phyloP scores from a whole-genome alignment of 2,113 vertebrate species.

The human (Homo sapiens) region GRCh38 chr20:53359501-53360000 shows the following conservation, averaged over 20 bases:
- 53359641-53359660: too few species aligned
- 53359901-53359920: background rate
- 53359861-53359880: background rate
- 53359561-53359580: background rate
- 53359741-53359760: fast-evolving
- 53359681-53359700: background rate
- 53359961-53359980: conserved; percentile 65
- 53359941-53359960: conserved; percentile 53
- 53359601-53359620: background rate
- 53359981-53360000: background rate
- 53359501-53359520: background rate
- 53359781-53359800: background rate
- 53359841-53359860: fast-evolving
- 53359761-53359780: background rate
- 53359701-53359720: background rate
- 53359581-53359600: background rate
- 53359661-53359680: fast-evolving
- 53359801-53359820: fast-evolving
- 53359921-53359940: background rate
- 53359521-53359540: background rate
- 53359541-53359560: background rate
- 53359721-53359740: background rate
- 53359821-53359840: background rate
- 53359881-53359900: background rate
- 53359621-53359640: background rate